phyloP scores from a whole-genome alignment of 2,797 vertebrate species.

The Thalassophryne amazonica region DNA sequence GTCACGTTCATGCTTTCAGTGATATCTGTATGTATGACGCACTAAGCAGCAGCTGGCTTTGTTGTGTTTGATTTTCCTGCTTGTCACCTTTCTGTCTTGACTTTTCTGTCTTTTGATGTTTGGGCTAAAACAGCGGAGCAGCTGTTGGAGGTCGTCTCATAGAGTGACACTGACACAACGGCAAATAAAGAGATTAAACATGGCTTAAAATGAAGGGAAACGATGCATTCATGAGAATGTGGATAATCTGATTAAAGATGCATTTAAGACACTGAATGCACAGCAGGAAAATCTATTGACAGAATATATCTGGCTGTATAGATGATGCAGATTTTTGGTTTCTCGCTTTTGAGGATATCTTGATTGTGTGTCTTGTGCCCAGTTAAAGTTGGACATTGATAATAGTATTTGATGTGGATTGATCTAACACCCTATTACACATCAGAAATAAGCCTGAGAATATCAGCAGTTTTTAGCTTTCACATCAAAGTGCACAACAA shows the following conservation, averaged over 20 bases:
- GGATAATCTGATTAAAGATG: conserved; percentile 10
- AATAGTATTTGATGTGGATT: neutral
- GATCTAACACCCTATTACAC: no score
- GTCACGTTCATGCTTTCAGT: neutral
- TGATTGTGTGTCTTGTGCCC: neutral
- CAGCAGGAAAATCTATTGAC: neutral
- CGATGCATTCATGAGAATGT: conserved; percentile 12
- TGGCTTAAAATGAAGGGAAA: neutral
- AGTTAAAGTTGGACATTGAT: neutral
- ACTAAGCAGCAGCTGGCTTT: neutral
- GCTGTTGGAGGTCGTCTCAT: neutral
- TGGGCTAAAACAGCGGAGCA: conserved; percentile 13
- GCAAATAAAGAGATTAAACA: conserved; percentile 24
- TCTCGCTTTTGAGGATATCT: neutral
- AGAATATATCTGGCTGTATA: neutral
- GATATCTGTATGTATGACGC: conserved; percentile 7
- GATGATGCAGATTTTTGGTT: neutral
- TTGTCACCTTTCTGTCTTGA: neutral
- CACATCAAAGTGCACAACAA: no score
- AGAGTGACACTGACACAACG: conserved; percentile 5
- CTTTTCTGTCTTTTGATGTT: conserved; percentile 24
- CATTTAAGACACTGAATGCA: neutral
- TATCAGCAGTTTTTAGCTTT: no score
- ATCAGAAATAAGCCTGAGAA: no score
- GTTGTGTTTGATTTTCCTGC: conserved; percentile 25